Evolutionary conservation across 2,113 vertebrate species (phyloP).

Genomic region (Lamprologus ornatipinnis): DNA sequence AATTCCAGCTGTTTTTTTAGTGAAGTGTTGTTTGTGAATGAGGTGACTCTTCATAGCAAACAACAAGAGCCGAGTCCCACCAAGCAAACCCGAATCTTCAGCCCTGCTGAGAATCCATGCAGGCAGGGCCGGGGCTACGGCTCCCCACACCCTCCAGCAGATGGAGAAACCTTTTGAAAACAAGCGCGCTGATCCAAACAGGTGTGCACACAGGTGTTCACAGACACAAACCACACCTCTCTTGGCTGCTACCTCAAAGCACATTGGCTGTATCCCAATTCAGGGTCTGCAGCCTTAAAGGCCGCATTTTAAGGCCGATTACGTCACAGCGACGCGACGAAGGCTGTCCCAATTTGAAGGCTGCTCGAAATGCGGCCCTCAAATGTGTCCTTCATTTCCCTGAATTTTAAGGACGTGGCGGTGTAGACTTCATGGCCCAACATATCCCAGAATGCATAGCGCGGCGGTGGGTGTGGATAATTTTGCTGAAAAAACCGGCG

Average conservation of each 20-base stretch:
- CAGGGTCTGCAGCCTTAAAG: too few relatives aligned
- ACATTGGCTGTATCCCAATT: too few relatives aligned
- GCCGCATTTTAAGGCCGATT: too few relatives aligned
- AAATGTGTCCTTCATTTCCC: too few relatives aligned
- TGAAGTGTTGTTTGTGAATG: background rate
- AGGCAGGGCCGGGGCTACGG: background rate
- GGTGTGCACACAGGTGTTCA: rapidly evolving
- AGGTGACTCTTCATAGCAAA: rapidly evolving
- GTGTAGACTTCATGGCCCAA: too few relatives aligned
- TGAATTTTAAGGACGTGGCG: too few relatives aligned
- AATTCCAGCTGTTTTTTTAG: background rate
- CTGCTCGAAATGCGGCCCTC: too few relatives aligned
- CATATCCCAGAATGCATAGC: too few relatives aligned
- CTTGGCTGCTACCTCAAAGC: background rate
- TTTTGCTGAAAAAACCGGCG: too few relatives aligned
- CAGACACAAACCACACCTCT: background rate
- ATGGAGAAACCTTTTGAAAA: background rate
- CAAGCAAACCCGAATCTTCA: rapidly evolving
- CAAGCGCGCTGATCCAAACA: rapidly evolving
- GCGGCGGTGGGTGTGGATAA: too few relatives aligned
- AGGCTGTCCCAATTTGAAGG: too few relatives aligned
- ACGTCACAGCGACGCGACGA: too few relatives aligned
- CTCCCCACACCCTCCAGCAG: rapidly evolving
- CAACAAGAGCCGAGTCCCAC: background rate
- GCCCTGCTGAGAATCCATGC: background rate